Evolutionary conservation across 2,797 vertebrate species (phyloP), one percentile per base, ranked within the genome.

Genomic region (Triplophysa yarkandensis): DNA sequence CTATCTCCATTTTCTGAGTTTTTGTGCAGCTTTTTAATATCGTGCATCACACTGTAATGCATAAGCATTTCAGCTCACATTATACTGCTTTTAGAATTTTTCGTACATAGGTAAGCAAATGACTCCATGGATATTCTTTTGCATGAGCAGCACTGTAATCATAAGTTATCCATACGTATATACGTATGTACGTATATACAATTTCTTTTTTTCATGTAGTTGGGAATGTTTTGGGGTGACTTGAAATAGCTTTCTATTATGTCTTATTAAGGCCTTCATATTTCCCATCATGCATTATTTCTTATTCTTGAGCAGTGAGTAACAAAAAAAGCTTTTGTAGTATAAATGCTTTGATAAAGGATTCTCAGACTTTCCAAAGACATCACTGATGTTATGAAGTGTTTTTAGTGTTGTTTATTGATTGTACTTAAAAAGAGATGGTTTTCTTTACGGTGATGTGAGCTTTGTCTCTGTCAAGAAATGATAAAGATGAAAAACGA

Each of bases 111-210:
- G 34, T 36, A 43, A 41, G 64, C 43, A 13, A 32, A 66, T 28
- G 4, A 13, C 44, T 34, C 27, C 21, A 72, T 34, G 25, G 30
- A 64, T 27, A 58, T 46, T 68, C 68, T 50, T 16, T 60, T 16
- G 58, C 23, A 69, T 46, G 77, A 76, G 62, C 39, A 48, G 28
- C 75, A 69, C 71, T 39, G 80, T 83, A 81, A 82, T 83, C 85
- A 89, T 91, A 88, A 84, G 80, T 91, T 83, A 83, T 83, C n/a
- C n/a, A n/a, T n/a, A n/a, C n/a, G n/a, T n/a, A n/a, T n/a, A n/a
- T n/a, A n/a, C n/a, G n/a, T n/a, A n/a, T n/a, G n/a, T n/a, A n/a
- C n/a, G n/a, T n/a, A 41, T 30, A 39, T 10, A 30, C 4, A 21
- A 58, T 34, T 8, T 71, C 55, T 13, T 2, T 46, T 61, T 32